Percentiles rank a stretch among this genome's conserved stretches.
Evolutionary conservation across 2,888 invertebrate species (phyloP).

Genomic region (Lasioglossum calceatum): DNA sequence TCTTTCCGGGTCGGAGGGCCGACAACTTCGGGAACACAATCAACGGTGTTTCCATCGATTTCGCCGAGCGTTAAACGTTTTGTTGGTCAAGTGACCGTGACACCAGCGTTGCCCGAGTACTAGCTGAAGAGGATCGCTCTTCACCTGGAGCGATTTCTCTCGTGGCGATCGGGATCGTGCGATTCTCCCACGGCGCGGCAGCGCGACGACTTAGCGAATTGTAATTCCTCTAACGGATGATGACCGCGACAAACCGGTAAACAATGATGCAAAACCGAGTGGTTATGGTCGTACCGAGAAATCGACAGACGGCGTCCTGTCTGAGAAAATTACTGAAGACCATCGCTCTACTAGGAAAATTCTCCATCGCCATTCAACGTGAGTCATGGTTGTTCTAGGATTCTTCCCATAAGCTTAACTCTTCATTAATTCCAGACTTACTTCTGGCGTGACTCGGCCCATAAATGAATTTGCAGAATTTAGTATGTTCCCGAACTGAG

Average conservation of each 20-base stretch:
- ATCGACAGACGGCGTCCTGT: conserved; percentile 39
- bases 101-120: conserved; percentile 50
- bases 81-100: conserved; percentile 69
- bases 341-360: background rate
- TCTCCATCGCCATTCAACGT: background rate
- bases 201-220: conserved; percentile 48
- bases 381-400: background rate
- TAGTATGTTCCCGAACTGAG: too few relatives aligned
- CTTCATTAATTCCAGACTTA: background rate
- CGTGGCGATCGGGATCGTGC: conserved; percentile 69
- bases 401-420: background rate
- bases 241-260: conserved; percentile 68
- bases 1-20: conserved; percentile 15
- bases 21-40: conserved; percentile 20
- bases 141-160: conserved; percentile 59
- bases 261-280: conserved; percentile 67
- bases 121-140: conserved; percentile 46
- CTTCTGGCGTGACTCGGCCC: too few relatives aligned
- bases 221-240: conserved; percentile 62
- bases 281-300: conserved; percentile 60
- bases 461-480: too few relatives aligned
- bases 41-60: conserved; percentile 60
- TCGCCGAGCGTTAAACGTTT: conserved; percentile 64
- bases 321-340: conserved; percentile 48
- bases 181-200: conserved; percentile 78